Base-by-base conservation (phyloP, 2,888 invertebrate genomes). In the Magallana nippona region DNA sequence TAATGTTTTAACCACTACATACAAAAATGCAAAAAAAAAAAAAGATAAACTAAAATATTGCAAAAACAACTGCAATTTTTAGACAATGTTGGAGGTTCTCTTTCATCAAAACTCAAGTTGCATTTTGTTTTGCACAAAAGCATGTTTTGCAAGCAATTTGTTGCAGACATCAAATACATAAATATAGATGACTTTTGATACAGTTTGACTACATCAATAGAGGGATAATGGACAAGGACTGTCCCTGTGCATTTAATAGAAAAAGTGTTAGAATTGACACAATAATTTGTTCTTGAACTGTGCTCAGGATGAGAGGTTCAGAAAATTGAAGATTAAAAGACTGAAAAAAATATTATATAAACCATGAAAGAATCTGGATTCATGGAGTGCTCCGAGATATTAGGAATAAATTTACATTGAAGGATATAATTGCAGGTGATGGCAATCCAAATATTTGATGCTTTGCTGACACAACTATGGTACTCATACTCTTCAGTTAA, bases 361-460 rank as follows among this genome's bases (percentile, higher is more conserved):
- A 44, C 44, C 44, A 44, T 8, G 44, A 44, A 44, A 44, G 44
- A 44, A 44, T 44, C 44, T 44, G 44, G 44, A 44, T 8, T 44
- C 44, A 44, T 44, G 32, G 27, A 71, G 71, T 71, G 71, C 71
- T 71, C 44, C 32, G 71, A 71, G 32, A 71, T 13, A 60, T 71
- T 71, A 27, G 15, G 13, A 71, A 32, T 71, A 10, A 22, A 27
- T 27, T 71, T 22, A 71, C 22, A 71, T 27, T 22, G 71, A 27
- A 27, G 13, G 22, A 15, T 22, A 44, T 44, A 44, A 44, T 44
- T 3, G 44, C 15, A 27, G 10, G 27, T 22, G 71, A 71, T 27
- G 71, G 71, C 71, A 71, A 71, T 15, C 71, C 32, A 71, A 10
- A 22, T 32, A 71, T 27, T 27, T 32, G 32, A 71, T 71, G 71